phyloP scores from a whole-genome alignment of 2,797 vertebrate species.

The Lophius americanus region DNA sequence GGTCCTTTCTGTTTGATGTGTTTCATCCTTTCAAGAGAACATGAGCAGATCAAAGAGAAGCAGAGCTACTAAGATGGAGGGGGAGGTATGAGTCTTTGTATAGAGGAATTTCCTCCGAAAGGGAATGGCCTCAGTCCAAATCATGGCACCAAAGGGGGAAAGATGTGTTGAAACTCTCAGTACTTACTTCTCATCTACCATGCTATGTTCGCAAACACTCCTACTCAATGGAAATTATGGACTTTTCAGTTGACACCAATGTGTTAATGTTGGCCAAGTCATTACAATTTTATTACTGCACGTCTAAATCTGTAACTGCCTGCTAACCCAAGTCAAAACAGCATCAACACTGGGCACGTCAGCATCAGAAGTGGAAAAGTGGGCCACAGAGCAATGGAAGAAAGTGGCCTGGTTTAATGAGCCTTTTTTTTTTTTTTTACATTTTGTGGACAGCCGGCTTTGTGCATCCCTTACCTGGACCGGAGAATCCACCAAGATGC shows the following conservation, averaged over 20 bases:
- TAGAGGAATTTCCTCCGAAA: conserved; percentile 70
- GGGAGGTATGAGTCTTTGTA: conserved; percentile 59
- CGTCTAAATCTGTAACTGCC: too few species aligned
- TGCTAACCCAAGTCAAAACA: too few species aligned
- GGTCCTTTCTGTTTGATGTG: conserved; percentile 77
- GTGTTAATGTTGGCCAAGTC: background rate
- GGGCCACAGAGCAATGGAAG: too few species aligned
- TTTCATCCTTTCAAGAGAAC: conserved; percentile 77
- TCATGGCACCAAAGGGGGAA: conserved; percentile 32
- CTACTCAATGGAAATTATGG: conserved; percentile 5
- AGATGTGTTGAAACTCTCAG: conserved; percentile 29
- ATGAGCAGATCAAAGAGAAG: conserved; percentile 80
- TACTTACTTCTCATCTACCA: conserved; percentile 18
- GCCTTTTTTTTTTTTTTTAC: too few species aligned
- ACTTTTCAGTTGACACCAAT: background rate
- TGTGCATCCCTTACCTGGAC: too few species aligned
- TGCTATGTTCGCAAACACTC: conserved; percentile 13
- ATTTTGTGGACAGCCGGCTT: too few species aligned
- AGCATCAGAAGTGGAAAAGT: too few species aligned
- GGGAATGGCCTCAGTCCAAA: conserved; percentile 53
- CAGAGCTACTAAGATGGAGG: conserved; percentile 65
- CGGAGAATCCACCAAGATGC: too few species aligned
- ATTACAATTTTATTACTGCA: background rate
- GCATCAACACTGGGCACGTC: too few species aligned
- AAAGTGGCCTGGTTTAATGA: too few species aligned